These are phyloP conservation scores for Pocillopora grandis DNA, from an alignment of 92 coral and sea anemone genomes.

Conservation along the genomic window DNA sequence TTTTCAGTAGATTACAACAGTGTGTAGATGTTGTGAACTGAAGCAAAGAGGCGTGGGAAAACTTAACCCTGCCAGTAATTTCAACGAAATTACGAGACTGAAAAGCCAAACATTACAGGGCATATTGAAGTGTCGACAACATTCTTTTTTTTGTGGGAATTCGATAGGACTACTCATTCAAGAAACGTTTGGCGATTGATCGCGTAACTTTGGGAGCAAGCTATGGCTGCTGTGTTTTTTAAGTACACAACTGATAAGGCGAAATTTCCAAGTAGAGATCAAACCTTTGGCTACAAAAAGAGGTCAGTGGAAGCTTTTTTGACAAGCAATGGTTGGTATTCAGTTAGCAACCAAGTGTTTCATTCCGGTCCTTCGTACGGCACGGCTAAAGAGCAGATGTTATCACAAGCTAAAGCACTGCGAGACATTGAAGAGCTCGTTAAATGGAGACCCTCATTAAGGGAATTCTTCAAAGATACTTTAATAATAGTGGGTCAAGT, in stretches of 20 bases:
- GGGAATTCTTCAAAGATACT: slow-evolving; percentile 20
- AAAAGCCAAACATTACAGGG: slow-evolving; percentile 26
- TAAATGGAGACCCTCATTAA: slow-evolving; percentile 29
- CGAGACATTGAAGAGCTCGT: slow-evolving; percentile 48
- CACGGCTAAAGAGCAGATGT: slow-evolving; percentile 42
- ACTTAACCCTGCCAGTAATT: not conserved
- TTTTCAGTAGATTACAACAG: not conserved
- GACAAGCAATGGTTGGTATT: slow-evolving; percentile 39
- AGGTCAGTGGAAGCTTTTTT: slow-evolving; percentile 28
- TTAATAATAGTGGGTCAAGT: slow-evolving; percentile 47
- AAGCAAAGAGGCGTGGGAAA: slow-evolving; percentile 17
- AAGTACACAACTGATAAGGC: slow-evolving; percentile 5
- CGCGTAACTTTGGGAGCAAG: not conserved
- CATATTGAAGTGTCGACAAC: not conserved
- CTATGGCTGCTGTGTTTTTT: slow-evolving; percentile 37
- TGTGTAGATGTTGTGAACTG: not conserved
- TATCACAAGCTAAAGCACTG: slow-evolving; percentile 46
- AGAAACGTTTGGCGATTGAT: not conserved
- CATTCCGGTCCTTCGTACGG: slow-evolving; percentile 43
- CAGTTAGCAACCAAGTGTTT: slow-evolving; percentile 36
- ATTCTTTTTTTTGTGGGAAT: not conserved
- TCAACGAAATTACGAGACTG: slow-evolving; percentile 41
- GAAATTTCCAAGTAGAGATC: slow-evolving; percentile 10
- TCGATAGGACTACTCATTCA: not conserved
- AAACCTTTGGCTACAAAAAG: not conserved